Base-by-base conservation (phyloP, 2,888 invertebrate species). In the Molorchus minor region DNA sequence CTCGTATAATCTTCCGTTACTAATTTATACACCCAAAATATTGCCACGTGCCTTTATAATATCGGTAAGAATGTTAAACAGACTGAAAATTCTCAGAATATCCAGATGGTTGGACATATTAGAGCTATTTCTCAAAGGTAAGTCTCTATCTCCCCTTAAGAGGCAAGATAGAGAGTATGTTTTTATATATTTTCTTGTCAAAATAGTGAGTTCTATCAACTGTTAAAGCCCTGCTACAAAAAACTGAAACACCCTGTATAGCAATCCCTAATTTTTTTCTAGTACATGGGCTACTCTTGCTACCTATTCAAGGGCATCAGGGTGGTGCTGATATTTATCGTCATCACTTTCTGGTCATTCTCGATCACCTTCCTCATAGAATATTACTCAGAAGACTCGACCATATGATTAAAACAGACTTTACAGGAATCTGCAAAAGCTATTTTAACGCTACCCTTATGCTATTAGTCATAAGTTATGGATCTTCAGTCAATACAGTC, bases 41-140 rank as follows among this genome's bases (percentile, higher is more conserved):
- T n/a, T n/a, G n/a, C n/a, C n/a, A n/a, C n/a, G n/a, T n/a, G n/a
- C n/a, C n/a, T n/a, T n/a, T n/a, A n/a, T n/a, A n/a, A n/a, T n/a
- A 10, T 3, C 12, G 7, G 3, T 33, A 3, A 33, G 33, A 12
- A 3, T 33, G 33, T 3, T n/a, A 7, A 33, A 33, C 33, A 33
- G 33, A 33, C 21, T 49, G 2, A 49, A 49, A 13, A 49, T 49
- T 1, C 7, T 19, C 8, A 17, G 47, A 10, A 36, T 49, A 7
- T 1, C 0, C 13, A 49, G 47, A 21, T 49, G 47, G 47, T 10
- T 49, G 21, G 15, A 15, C 7, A 49, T 38, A 49, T 21, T 49
- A 7, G 47, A 49, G 15, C 8, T 49, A 12, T 49, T 49, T 21
- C 47, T n/a, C n/a, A n/a, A n/a, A n/a, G n/a, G n/a, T n/a, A n/a